Evolutionary conservation across 2,113 vertebrate species (phyloP).

Genomic region (Ginglymostoma cirratum): DNA sequence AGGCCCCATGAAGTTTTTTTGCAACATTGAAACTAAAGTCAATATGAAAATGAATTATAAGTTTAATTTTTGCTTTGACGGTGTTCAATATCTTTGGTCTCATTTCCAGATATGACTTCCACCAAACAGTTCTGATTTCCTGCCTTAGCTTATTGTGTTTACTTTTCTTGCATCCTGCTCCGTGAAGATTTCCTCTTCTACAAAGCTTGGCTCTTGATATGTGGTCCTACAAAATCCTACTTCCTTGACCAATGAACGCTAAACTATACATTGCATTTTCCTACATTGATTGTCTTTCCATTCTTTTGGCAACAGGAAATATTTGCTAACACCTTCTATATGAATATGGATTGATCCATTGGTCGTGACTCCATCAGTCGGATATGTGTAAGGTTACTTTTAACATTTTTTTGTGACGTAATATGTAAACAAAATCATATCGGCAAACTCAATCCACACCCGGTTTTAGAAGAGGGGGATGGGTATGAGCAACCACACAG

Average conservation of each 20-base stretch:
- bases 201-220: not conserved
- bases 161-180: not conserved
- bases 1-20: not conserved
- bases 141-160: not conserved
- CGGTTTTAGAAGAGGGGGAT: too few species aligned
- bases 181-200: not conserved
- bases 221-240: not conserved
- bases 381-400: too few species aligned
- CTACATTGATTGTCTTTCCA: too few species aligned
- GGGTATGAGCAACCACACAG: too few species aligned
- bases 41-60: not conserved
- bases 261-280: not conserved
- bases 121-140: not conserved
- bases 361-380: too few species aligned
- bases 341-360: too few species aligned
- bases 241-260: not conserved
- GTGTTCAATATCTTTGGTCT: not conserved
- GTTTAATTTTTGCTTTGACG: not conserved
- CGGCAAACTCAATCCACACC: too few species aligned
- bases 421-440: too few species aligned
- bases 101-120: not conserved
- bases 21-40: not conserved
- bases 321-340: too few species aligned
- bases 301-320: too few species aligned
- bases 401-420: too few species aligned